Evolutionary conservation across 2,113 vertebrate genomes (phyloP), one percentile per base, ranked within the genome.

Genomic region (Vulpes vulpes): DNA sequence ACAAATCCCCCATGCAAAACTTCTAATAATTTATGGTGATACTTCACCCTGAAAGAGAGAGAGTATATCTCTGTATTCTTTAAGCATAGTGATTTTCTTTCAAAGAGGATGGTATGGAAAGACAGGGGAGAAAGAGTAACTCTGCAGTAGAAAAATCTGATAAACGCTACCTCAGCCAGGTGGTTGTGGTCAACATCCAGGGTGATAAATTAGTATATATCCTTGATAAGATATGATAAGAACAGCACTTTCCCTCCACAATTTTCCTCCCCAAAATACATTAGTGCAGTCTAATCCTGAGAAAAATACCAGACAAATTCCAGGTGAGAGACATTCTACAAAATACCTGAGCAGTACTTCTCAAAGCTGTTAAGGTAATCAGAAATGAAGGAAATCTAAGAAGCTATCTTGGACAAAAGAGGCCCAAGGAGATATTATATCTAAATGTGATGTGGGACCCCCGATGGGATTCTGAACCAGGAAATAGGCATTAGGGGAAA

Each of bases 251-350:
- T 32, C 14, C 64, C 38, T 64, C 32, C 3, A 1, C 59, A 8
- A 32, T 35, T 49, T 78, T 83, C 53, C 20, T 38, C 35, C 49
- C 10, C 4, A 0, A 19, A 76, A 91, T 17, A 84, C 15, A 20
- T 35, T 11, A 25, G 11, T n/a, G 35, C 27, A 20, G 32, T 59
- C n/a, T 62, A 74, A 64, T 80, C 5, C 79, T 60, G 85, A 90
- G 67, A 43, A 85, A 93, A 96, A 49, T 35, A 19, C 15, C 53
- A 71, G 57, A 43, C 22, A 71, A 69, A 87, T 55, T 90, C 35
- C 81, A 89, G 1, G 12, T 9, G 69, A 91, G 69, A 62, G 27
- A 95, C 71, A 71, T 51, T 83, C 71, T 92, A 38, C 17, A 67
- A 69, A 81, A 92, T 27, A 71, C 9, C 14, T 69, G 53, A 38